Base-by-base conservation (phyloP, 2,113 vertebrate genomes). In the Paratilapia polleni region DNA sequence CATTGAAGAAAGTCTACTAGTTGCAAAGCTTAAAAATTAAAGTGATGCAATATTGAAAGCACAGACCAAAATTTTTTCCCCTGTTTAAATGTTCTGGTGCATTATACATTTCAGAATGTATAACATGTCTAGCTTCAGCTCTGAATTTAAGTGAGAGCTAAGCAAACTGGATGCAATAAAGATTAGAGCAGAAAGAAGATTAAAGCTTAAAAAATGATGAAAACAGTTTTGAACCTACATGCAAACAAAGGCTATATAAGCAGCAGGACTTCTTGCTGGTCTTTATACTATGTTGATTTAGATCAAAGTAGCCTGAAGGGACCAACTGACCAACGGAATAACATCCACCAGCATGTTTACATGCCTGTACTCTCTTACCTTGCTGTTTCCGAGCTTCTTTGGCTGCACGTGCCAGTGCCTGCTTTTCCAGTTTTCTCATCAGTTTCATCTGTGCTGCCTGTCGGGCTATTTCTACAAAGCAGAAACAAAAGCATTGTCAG, bases 391-490 rank as follows among this genome's bases (percentile, higher is more conserved):
- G 98, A 2, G 98, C 98, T 93, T 99, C 98, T 96, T 99, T 99
- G 89, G 98, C 98, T 78, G 97, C 98, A 83, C 98, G 97, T 1
- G 97, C 98, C 90, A 98, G 95, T 17, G 99, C 98, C 86, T 99
- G 98, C 87, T 99, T 99, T 95, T 99, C 98, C 88, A 99, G 97
- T 95, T 99, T 99, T 90, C 98, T 97, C 95, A 99, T 96, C 92
- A 99, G 96, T 93, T 99, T 99, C 96, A 99, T 98, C 92, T 99
- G 98, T 59, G 98, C 97, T 24, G 98, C 98, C 95, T 99, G 98
- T 81, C 98, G 96, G 41, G 98, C 98, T 87, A 99, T 99, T 97
- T 99, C 98, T 99, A 94, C 64, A 77, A 17, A 64, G 43, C 5
- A 19, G 15, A 28, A 36, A 84, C 49, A 89, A 74, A 88, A 28